These are phyloP conservation scores for Misgurnus anguillicaudatus DNA, from an alignment of 2,113 vertebrate species.

Conservation along the genomic window DNA sequence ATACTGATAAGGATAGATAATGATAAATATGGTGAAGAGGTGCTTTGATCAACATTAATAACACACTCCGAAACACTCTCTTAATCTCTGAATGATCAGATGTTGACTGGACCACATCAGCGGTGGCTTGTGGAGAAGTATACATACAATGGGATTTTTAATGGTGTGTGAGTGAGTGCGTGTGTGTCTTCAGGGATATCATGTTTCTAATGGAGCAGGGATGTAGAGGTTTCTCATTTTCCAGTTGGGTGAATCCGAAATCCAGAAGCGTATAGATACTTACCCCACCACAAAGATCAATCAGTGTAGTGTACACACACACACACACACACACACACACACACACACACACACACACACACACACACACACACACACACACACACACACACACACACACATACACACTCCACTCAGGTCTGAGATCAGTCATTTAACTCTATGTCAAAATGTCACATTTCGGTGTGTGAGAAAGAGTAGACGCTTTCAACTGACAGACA, in stretches of 20 bases:
- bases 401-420: constrained; percentile 40
- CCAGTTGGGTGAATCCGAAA: constrained; percentile 69
- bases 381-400: constrained; percentile 50
- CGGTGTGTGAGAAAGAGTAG: background rate
- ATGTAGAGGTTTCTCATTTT: constrained; percentile 81
- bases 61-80: constrained; percentile 56
- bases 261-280: constrained; percentile 59
- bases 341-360: constrained; percentile 40
- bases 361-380: constrained; percentile 25
- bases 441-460: constrained; percentile 18
- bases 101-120: constrained; percentile 50
- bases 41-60: constrained; percentile 8
- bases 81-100: constrained; percentile 72
- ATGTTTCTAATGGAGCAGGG: constrained; percentile 74
- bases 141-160: constrained; percentile 26
- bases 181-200: constrained; percentile 61
- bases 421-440: constrained; percentile 38
- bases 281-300: constrained; percentile 72
- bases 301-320: constrained; percentile 66
- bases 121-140: constrained; percentile 13
- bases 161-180: constrained; percentile 27
- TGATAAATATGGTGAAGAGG: background rate
- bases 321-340: constrained; percentile 52
- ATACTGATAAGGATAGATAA: background rate
- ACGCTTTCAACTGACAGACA: constrained; percentile 19